These are phyloP conservation scores for Hylaea fasciaria DNA, from an alignment of 2,888 invertebrate species.

Conservation along the genomic window DNA sequence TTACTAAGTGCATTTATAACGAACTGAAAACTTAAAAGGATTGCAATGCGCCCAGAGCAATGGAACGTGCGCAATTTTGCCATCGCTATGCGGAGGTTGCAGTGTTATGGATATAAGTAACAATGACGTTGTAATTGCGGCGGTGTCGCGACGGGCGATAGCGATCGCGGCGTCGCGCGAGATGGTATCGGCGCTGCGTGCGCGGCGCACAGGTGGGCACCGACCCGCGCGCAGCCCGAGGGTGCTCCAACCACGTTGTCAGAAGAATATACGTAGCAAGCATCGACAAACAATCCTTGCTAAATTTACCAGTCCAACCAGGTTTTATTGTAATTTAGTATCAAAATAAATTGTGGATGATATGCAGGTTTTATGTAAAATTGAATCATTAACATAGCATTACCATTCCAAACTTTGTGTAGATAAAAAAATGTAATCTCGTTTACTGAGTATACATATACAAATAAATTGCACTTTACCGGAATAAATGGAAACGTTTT, in stretches of 20 bases:
- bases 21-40: background rate
- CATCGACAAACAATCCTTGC: background rate
- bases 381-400: background rate
- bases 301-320: too few relatives aligned
- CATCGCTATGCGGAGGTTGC: constrained; percentile 18
- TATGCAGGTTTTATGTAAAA: background rate
- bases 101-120: constrained; percentile 19
- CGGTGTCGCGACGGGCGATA: constrained; percentile 20
- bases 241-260: background rate
- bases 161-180: constrained; percentile 1
- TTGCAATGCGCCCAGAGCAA: too few relatives aligned
- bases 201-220: constrained; percentile 15
- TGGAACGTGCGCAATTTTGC: background rate
- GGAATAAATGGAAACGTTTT: constrained; percentile 29
- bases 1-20: too few relatives aligned
- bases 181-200: constrained; percentile 15
- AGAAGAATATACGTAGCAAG: background rate
- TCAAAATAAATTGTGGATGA: too few relatives aligned
- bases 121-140: constrained; percentile 25
- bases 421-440: too few relatives aligned
- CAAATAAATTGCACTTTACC: constrained; percentile 28
- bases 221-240: too few relatives aligned
- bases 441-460: background rate
- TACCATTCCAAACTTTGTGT: too few relatives aligned
- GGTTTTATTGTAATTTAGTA: background rate